Conservation (phyloP, 2,113 vertebrate species). For the Gymnarchus niloticus region DNA sequence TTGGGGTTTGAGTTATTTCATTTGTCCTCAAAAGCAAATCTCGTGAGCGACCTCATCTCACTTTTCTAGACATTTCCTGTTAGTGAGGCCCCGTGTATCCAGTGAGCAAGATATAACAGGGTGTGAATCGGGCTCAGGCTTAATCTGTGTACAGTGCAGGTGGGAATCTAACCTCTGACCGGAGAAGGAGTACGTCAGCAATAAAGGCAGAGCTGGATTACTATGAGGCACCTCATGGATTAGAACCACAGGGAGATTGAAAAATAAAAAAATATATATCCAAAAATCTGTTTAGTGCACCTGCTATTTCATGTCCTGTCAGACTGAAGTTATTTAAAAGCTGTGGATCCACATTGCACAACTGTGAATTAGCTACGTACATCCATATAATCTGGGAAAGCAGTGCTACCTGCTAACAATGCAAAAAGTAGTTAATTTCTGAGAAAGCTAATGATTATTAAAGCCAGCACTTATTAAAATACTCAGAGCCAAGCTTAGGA, state of each 20-base stretch:
- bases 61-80: not conserved
- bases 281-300: not conserved
- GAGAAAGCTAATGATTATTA: not conserved
- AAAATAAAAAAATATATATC: not conserved
- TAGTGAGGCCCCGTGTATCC: not conserved
- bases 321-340: not conserved
- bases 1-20: too few species aligned
- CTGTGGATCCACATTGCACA: not conserved
- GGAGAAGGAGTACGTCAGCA: not conserved
- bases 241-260: not conserved
- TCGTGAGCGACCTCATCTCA: too few species aligned
- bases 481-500: not conserved
- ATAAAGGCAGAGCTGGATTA: not conserved
- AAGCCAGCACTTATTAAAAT: not conserved
- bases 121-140: not conserved
- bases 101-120: conserved; percentile 3
- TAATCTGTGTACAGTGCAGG: conserved; percentile 29
- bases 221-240: conserved; percentile 28
- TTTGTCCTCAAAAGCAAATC: too few species aligned
- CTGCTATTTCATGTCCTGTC: not conserved
- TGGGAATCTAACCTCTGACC: conserved; percentile 52
- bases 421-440: not conserved
- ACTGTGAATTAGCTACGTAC: not conserved
- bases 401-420: not conserved
- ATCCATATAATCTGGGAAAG: not conserved